Conservation (phyloP, 2,797 vertebrate genomes). For the Syngnathus acus region DNA sequence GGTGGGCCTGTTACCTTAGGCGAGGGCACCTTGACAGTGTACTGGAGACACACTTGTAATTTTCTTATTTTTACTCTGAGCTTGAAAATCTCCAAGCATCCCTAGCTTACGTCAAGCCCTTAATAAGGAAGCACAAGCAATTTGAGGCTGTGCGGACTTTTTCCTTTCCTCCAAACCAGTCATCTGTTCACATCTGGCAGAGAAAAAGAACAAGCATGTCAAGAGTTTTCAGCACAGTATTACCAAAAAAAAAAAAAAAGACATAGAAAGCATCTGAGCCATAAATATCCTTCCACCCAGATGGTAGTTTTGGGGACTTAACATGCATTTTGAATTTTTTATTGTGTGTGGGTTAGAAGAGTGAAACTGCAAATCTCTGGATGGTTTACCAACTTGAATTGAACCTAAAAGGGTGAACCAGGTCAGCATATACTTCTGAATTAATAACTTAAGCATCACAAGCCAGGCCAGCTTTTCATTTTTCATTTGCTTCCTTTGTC, state of each 20-base stretch:
- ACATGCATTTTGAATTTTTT: constrained; percentile 63
- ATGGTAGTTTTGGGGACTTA: constrained; percentile 5
- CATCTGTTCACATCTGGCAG: not conserved
- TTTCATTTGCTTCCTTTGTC: constrained; percentile 17
- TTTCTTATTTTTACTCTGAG: not conserved
- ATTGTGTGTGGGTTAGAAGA: constrained; percentile 47
- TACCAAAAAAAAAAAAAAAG: too few relatives aligned
- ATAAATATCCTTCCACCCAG: not conserved
- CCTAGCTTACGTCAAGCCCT: not conserved
- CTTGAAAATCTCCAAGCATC: not conserved
- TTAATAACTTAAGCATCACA: constrained; percentile 8
- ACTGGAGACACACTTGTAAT: not conserved
- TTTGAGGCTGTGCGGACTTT: not conserved
- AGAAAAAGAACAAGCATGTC: not conserved
- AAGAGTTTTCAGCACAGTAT: too few relatives aligned
- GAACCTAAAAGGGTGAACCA: constrained; percentile 15
- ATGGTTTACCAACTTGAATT: constrained; percentile 36
- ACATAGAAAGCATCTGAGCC: not conserved
- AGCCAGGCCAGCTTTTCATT: constrained; percentile 8
- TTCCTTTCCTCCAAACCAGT: not conserved
- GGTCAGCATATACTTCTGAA: constrained; percentile 20
- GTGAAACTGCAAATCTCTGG: constrained; percentile 46
- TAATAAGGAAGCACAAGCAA: not conserved
- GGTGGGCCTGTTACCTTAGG: not conserved
- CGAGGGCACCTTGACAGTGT: not conserved